Conservation (phyloP, 1,140 invertebrate species). For the Microplitis mediator region DNA sequence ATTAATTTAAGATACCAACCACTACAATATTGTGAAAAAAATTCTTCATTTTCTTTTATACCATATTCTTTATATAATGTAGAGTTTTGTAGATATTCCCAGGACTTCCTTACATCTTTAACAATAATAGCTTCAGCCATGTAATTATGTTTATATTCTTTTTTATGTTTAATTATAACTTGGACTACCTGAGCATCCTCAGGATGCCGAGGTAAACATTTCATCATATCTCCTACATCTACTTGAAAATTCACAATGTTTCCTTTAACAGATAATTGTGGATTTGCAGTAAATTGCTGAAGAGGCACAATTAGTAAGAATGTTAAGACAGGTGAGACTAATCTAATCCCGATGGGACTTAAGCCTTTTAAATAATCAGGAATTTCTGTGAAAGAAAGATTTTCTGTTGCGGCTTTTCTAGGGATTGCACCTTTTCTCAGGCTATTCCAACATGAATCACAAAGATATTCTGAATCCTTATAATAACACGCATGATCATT, state of each 20-base stretch:
- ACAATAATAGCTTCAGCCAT: too few relatives aligned
- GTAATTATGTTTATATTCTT: too few relatives aligned
- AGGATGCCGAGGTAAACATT: not conserved
- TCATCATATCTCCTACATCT: conserved; percentile 12
- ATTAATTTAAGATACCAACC: too few relatives aligned
- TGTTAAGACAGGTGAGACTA: not conserved
- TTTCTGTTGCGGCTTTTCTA: not conserved
- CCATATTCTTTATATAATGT: not conserved
- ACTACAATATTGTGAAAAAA: not conserved
- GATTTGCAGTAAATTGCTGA: conserved; percentile 6
- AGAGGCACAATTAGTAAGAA: conserved; percentile 11
- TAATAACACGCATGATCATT: not conserved
- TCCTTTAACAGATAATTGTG: conserved; percentile 18
- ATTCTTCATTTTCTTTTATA: not conserved
- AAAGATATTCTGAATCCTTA: not conserved
- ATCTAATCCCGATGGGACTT: not conserved
- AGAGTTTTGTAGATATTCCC: not conserved
- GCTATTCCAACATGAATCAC: not conserved
- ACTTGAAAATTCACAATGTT: conserved; percentile 13
- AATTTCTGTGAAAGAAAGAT: not conserved
- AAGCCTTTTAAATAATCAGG: not conserved
- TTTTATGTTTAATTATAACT: too few relatives aligned
- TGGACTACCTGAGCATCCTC: not conserved
- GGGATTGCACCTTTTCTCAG: not conserved
- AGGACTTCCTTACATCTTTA: not conserved